A percentile compares a stretch with the other conserved stretches of the same genome.
Evolutionary conservation across 2,797 vertebrate species (phyloP).

Genomic region (Sebastes oblongus): DNA sequence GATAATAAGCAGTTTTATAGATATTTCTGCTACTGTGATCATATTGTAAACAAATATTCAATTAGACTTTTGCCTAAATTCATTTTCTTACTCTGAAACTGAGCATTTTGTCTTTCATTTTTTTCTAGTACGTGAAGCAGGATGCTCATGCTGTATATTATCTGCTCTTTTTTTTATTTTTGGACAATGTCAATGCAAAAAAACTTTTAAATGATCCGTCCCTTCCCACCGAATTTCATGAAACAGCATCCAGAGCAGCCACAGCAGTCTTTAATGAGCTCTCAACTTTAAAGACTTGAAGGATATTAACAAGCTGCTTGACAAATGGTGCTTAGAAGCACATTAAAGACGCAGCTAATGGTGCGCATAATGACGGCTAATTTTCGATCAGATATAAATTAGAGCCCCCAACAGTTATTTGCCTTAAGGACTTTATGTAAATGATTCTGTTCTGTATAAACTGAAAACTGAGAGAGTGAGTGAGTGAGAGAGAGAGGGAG

Average conservation of each 20-base stretch:
- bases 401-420: constrained; percentile 99
- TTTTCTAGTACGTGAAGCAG: not conserved
- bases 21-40: not conserved
- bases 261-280: constrained; percentile 98
- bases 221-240: constrained; percentile 88
- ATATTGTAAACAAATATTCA: not conserved
- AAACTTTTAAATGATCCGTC: constrained; percentile 67
- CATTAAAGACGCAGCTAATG: constrained; percentile 99
- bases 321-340: constrained; percentile 99
- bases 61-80: not conserved
- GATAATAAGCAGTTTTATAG: constrained; percentile 1
- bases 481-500: constrained; percentile 60
- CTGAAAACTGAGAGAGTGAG: constrained; percentile 85
- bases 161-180: not conserved
- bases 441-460: constrained; percentile 99
- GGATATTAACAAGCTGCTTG: constrained; percentile 99
- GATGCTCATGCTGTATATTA: not conserved
- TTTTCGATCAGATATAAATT: constrained; percentile 99
- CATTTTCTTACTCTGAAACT: not conserved
- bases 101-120: not conserved
- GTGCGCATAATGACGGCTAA: constrained; percentile 99
- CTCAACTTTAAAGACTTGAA: constrained; percentile 99
- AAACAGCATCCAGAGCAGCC: constrained; percentile 96
- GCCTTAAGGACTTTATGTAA: constrained; percentile 99
- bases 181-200: constrained; percentile 48